phyloP scores from a whole-genome alignment of 2,797 vertebrate species.

The Pangasius macronema region DNA sequence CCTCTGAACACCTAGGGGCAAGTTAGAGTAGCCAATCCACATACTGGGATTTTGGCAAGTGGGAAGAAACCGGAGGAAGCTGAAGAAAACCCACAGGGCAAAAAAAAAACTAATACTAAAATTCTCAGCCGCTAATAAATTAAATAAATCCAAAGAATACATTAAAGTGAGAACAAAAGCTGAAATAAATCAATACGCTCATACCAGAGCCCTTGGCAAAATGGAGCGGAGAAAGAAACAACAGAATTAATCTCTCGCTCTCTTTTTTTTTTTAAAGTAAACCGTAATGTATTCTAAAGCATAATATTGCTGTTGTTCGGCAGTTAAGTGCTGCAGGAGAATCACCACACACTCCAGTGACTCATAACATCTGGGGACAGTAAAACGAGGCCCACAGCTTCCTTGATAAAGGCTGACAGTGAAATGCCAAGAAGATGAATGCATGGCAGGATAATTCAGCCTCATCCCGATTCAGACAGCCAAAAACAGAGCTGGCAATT shows the following conservation, averaged over 20 bases:
- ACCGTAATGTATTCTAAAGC: neutral
- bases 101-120: neutral
- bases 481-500: constrained; percentile 23
- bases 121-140: neutral
- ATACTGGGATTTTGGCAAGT: neutral
- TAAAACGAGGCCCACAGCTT: constrained; percentile 18
- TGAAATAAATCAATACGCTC: neutral
- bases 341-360: constrained; percentile 37
- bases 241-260: neutral
- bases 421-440: constrained; percentile 34
- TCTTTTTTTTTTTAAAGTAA: neutral
- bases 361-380: constrained; percentile 37
- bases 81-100: neutral
- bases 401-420: constrained; percentile 23
- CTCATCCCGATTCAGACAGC: constrained; percentile 18
- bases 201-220: neutral
- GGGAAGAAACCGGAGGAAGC: neutral
- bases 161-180: neutral
- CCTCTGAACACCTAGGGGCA: neutral
- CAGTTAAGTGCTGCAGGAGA: neutral
- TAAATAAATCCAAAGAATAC: neutral
- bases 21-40: neutral
- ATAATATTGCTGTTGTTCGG: neutral
- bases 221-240: neutral
- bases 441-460: constrained; percentile 23